Percentiles rank a stretch among this genome's conserved stretches.
These are phyloP conservation scores for Byasa hedistus DNA, from an alignment of 2,888 invertebrate genomes.

Conservation along the genomic window DNA sequence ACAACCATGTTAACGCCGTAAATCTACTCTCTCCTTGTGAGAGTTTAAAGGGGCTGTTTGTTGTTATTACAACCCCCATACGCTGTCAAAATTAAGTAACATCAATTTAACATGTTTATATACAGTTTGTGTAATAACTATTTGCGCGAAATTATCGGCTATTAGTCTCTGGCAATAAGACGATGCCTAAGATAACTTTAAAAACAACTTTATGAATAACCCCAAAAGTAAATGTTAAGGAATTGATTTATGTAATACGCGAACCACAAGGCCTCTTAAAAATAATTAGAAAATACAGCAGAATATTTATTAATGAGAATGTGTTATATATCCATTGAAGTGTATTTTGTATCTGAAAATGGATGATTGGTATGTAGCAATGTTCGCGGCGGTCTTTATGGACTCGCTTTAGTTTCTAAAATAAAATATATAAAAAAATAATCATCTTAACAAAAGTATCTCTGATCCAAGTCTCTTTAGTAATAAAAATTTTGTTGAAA, in stretches of 20 bases:
- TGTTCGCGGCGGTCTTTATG: background rate
- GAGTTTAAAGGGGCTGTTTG: too few species aligned
- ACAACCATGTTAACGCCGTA: too few species aligned
- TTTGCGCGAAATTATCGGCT: background rate
- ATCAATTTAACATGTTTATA: background rate
- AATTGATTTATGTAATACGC: constrained; percentile 21
- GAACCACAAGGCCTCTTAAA: constrained; percentile 1
- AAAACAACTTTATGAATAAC: background rate
- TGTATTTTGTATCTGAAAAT: background rate
- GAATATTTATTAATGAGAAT: background rate
- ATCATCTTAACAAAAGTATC: too few species aligned
- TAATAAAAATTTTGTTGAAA: too few species aligned
- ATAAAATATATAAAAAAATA: too few species aligned
- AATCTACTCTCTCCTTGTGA: too few species aligned
- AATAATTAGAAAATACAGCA: background rate
- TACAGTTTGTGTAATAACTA: background rate
- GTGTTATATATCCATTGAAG: background rate
- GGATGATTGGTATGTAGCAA: background rate
- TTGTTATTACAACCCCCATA: too few species aligned
- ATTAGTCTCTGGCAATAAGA: background rate
- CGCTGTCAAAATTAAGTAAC: background rate
- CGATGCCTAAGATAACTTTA: background rate
- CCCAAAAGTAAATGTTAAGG: constrained; percentile 16
- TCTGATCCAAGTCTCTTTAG: too few species aligned
- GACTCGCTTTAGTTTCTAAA: too few species aligned